These are phyloP conservation scores for Rhopalosiphum nymphaeae DNA, from an alignment of 2,888 invertebrate species.

Conservation along the genomic window DNA sequence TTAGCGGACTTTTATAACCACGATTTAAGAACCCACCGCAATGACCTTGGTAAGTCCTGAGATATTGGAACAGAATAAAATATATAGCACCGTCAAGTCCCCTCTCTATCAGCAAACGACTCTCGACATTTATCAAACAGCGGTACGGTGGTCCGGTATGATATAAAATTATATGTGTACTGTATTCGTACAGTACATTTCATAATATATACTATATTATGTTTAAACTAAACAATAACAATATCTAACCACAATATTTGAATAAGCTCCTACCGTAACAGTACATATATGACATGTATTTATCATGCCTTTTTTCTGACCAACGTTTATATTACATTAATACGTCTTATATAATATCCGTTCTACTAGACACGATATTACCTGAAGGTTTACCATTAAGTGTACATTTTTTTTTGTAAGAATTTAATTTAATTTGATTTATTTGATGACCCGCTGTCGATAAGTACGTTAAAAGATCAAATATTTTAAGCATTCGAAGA, in stretches of 20 bases:
- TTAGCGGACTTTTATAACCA: not conserved
- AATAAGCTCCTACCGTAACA: not conserved
- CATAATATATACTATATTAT: not conserved
- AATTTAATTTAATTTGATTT: not conserved
- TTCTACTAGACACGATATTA: not conserved
- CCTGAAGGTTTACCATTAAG: not conserved
- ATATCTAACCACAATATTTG: not conserved
- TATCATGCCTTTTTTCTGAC: not conserved
- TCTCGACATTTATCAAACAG: not conserved
- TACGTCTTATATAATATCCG: not conserved
- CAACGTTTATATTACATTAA: not conserved
- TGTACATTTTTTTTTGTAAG: not conserved
- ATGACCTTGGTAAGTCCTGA: not conserved
- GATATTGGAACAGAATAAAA: not conserved
- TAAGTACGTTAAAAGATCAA: not conserved
- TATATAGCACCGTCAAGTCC: not conserved
- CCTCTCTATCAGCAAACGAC: not conserved
- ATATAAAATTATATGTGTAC: not conserved
- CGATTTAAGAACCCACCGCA: not conserved
- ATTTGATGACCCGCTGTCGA: not conserved
- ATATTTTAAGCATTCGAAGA: not conserved
- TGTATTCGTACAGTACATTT: not conserved
- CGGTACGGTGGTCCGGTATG: not conserved
- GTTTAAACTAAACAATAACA: not conserved
- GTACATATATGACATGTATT: not conserved